phyloP scores from a whole-genome alignment of 2,113 vertebrate genomes.

The Rhizomys pruinosus region DNA sequence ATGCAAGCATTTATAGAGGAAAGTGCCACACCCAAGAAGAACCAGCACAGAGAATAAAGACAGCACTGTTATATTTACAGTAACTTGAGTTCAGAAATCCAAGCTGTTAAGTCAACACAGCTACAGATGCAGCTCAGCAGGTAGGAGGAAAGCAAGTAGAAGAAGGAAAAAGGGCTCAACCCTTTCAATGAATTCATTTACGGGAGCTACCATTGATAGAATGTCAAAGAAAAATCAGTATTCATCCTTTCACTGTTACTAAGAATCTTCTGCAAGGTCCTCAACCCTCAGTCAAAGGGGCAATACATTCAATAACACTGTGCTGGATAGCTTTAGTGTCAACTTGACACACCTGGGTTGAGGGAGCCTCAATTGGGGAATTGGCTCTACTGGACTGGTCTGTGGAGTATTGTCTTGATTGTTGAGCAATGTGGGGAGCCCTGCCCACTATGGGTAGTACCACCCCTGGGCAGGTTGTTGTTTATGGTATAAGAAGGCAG shows the following conservation, averaged over 20 bases:
- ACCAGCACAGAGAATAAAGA: slow-evolving; percentile 7
- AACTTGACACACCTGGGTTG: too few relatives aligned
- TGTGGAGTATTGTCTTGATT: too few relatives aligned
- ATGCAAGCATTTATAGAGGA: not conserved
- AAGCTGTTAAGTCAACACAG: slow-evolving; percentile 29
- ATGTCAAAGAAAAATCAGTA: slow-evolving; percentile 41
- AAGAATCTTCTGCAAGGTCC: slow-evolving; percentile 7
- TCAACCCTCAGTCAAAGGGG: not conserved
- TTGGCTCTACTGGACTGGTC: too few relatives aligned
- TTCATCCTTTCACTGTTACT: not conserved
- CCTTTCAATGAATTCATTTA: not conserved
- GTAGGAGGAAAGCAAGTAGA: not conserved
- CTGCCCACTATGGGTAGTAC: too few relatives aligned
- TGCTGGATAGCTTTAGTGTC: too few relatives aligned
- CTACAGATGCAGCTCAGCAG: not conserved
- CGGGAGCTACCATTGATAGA: not conserved
- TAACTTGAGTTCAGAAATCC: slow-evolving; percentile 2
- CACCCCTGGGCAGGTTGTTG: too few relatives aligned
- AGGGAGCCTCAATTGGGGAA: too few relatives aligned
- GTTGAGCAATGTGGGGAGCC: too few relatives aligned
- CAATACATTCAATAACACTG: slow-evolving; percentile 1
- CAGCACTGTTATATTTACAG: not conserved
- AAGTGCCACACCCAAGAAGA: not conserved
- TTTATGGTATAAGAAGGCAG: too few relatives aligned
- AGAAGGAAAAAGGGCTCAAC: not conserved